Evolutionary conservation across 2,888 invertebrate species (phyloP).

Genomic region (Blera fallax): DNA sequence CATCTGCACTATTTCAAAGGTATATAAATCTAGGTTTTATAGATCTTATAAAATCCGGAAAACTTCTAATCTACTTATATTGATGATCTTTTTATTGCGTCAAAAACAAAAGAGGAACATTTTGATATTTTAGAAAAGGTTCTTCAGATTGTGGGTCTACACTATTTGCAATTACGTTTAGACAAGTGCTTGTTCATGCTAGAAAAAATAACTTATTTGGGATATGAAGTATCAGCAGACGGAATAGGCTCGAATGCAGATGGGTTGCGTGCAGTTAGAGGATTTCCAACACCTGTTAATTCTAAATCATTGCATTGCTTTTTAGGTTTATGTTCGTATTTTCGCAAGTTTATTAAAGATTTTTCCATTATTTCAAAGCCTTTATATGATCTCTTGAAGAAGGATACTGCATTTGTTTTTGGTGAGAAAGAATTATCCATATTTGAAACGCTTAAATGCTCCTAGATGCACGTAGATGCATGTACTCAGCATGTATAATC

Average conservation of each 20-base stretch:
- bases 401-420: background rate
- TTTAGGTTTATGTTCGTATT: conserved; percentile 57
- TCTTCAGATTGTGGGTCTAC: conserved; percentile 56
- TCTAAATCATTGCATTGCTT: conserved; percentile 18
- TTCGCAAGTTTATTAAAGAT: conserved; percentile 32
- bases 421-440: background rate
- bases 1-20: background rate
- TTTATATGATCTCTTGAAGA: conserved; percentile 4
- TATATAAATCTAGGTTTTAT: background rate
- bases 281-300: background rate
- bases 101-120: conserved; percentile 48
- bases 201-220: conserved; percentile 24
- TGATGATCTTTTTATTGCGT: conserved; percentile 74
- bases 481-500: conserved; percentile 74
- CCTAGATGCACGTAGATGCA: conserved; percentile 29
- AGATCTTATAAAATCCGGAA: conserved; percentile 11
- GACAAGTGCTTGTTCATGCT: conserved; percentile 72
- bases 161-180: conserved; percentile 40
- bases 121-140: background rate
- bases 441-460: background rate
- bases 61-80: conserved; percentile 73
- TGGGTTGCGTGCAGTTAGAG: background rate
- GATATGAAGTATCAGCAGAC: background rate
- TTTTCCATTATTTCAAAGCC: conserved; percentile 15
- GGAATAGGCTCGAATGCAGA: conserved; percentile 6